phyloP scores from a whole-genome alignment of 2,888 invertebrate species.

The Syrphus vitripennis region DNA sequence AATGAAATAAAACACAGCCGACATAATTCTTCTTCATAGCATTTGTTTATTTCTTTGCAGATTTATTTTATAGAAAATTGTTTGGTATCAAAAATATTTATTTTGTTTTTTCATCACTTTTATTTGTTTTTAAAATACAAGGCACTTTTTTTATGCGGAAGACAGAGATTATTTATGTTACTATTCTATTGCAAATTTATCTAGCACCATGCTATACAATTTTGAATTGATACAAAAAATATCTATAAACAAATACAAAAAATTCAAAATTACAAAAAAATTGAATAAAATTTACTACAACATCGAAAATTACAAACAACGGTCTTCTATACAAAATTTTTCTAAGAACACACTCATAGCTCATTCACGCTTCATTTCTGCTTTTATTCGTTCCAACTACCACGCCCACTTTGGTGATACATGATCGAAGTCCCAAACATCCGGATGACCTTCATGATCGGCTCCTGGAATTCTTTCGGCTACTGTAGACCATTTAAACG shows the following conservation, averaged over 20 bases:
- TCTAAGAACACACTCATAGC: conserved; percentile 28
- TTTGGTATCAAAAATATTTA: conserved; percentile 62
- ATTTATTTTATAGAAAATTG: conserved; percentile 28
- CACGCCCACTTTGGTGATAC: conserved; percentile 80
- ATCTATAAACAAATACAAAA: conserved; percentile 43
- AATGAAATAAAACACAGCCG: not conserved
- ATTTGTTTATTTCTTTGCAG: conserved; percentile 52
- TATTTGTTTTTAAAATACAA: conserved; percentile 2
- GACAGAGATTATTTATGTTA: conserved; percentile 37
- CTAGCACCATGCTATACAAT: conserved; percentile 52
- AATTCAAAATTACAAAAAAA: conserved; percentile 28
- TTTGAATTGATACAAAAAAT: not conserved
- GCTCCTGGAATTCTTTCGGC: conserved; percentile 73
- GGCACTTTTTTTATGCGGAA: conserved; percentile 40
- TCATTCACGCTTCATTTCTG: not conserved
- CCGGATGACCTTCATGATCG: conserved; percentile 80
- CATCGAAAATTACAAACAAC: conserved; percentile 6
- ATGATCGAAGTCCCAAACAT: conserved; percentile 80
- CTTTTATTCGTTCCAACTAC: conserved; percentile 67
- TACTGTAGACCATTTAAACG: conserved; percentile 79
- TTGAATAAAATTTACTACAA: conserved; percentile 17
- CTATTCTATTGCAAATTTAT: conserved; percentile 42
- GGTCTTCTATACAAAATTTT: conserved; percentile 17
- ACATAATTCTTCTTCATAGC: conserved; percentile 39
- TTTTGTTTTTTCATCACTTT: not conserved